Percentiles rank a stretch among this genome's conserved stretches.
Evolutionary conservation across 2,888 invertebrate genomes (phyloP).

Genomic region (Stenotaenia linearis): DNA sequence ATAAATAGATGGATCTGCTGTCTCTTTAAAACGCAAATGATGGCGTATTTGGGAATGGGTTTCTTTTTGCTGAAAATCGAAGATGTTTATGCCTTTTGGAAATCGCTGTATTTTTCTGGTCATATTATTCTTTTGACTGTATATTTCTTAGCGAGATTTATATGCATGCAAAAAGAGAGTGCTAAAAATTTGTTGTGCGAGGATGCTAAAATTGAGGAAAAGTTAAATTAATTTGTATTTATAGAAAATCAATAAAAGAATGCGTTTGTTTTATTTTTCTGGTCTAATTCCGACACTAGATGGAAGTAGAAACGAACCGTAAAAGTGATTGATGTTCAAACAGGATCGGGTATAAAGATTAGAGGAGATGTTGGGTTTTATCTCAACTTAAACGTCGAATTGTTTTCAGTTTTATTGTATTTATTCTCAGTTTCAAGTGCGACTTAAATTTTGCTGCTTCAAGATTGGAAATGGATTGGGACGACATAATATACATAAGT

Average conservation of each 20-base stretch:
- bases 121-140: conserved; percentile 51
- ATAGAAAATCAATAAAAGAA: too few relatives aligned
- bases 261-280: not conserved
- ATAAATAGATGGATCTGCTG: conserved; percentile 65
- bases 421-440: too few relatives aligned
- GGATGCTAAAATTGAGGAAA: not conserved
- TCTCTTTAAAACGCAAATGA: conserved; percentile 75
- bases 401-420: too few relatives aligned
- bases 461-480: not conserved
- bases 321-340: too few relatives aligned
- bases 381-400: too few relatives aligned
- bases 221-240: not conserved
- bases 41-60: conserved; percentile 84
- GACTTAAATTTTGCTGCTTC: too few relatives aligned
- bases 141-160: conserved; percentile 31
- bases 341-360: too few relatives aligned
- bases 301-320: too few relatives aligned
- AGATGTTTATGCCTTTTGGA: conserved; percentile 60
- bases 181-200: not conserved
- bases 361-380: too few relatives aligned
- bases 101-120: conserved; percentile 62
- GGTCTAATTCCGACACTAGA: not conserved
- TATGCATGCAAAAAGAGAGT: not conserved
- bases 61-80: conserved; percentile 73
- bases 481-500: not conserved